A percentile compares a stretch with the other conserved stretches of the same genome.
Evolutionary conservation across 2,888 invertebrate genomes (phyloP).

Genomic region (Nemotelus pantherinus): DNA sequence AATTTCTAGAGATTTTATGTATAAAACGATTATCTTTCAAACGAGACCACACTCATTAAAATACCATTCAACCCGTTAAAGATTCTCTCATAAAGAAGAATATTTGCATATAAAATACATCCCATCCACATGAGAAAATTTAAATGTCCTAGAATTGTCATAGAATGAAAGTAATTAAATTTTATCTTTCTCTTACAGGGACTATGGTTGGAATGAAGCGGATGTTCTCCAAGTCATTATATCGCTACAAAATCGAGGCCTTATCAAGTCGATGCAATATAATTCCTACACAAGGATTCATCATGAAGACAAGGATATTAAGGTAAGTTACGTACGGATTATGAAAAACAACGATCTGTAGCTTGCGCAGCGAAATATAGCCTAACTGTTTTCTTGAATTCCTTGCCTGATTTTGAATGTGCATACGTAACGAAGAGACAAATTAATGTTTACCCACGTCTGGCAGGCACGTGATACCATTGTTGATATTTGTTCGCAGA

Average conservation of each 20-base stretch:
- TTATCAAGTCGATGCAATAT: slow-evolving; percentile 86
- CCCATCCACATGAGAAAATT: too few relatives aligned
- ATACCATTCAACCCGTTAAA: too few relatives aligned
- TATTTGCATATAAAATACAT: too few relatives aligned
- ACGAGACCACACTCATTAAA: too few relatives aligned
- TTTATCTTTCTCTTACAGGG: slow-evolving; percentile 66
- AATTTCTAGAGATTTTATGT: too few relatives aligned
- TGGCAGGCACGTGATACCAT: background rate
- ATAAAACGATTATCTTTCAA: too few relatives aligned
- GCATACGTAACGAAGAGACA: slow-evolving; percentile 18
- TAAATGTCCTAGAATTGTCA: too few relatives aligned
- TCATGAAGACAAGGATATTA: slow-evolving; percentile 84
- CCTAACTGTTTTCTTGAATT: background rate
- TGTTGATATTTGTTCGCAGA: background rate
- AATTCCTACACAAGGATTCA: slow-evolving; percentile 85
- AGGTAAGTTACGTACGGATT: slow-evolving; percentile 64
- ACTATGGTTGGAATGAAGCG: slow-evolving; percentile 81
- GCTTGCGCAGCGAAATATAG: background rate
- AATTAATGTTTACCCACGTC: slow-evolving; percentile 31
- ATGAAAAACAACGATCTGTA: background rate
- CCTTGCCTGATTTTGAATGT: background rate
- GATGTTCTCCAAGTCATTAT: slow-evolving; percentile 80
- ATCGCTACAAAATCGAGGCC: slow-evolving; percentile 81
- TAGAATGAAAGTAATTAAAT: too few relatives aligned
- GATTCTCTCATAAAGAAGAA: too few relatives aligned